phyloP scores from a whole-genome alignment of 2,888 invertebrate species.

The Ephialtes manifestator region DNA sequence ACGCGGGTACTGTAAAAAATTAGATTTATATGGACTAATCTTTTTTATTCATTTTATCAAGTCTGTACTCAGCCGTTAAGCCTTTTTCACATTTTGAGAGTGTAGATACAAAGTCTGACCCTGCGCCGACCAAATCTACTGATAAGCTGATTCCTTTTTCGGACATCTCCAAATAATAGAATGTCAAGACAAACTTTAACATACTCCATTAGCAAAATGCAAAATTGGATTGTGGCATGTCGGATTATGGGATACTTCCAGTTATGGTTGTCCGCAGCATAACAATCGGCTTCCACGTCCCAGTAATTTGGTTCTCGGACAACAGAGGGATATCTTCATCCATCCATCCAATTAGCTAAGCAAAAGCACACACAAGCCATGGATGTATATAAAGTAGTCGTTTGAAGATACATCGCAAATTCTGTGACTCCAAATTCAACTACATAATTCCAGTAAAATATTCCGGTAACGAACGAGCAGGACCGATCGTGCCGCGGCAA shows the following conservation, averaged over 20 bases:
- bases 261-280: background rate
- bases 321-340: background rate
- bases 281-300: conserved; percentile 13
- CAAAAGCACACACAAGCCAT: conserved; percentile 8
- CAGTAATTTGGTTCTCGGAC: conserved; percentile 16
- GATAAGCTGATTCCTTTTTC: background rate
- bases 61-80: too few species aligned
- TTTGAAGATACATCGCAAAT: conserved; percentile 17
- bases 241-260: background rate
- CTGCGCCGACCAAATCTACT: background rate
- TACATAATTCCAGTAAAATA: conserved; percentile 63
- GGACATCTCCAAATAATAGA: background rate
- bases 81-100: too few species aligned
- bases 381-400: background rate
- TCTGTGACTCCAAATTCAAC: background rate
- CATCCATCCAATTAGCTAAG: conserved; percentile 30
- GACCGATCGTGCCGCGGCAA: conserved; percentile 61
- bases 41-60: too few species aligned
- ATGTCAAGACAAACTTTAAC: too few species aligned
- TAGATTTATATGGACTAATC: too few species aligned
- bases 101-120: background rate
- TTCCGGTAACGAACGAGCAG: conserved; percentile 62
- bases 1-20: background rate
- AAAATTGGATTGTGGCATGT: background rate
- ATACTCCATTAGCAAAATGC: background rate